Evolutionary conservation across 1,140 invertebrate species (phyloP), one percentile per base, ranked within the genome.

Genomic region (Lordiphosa mommai): DNA sequence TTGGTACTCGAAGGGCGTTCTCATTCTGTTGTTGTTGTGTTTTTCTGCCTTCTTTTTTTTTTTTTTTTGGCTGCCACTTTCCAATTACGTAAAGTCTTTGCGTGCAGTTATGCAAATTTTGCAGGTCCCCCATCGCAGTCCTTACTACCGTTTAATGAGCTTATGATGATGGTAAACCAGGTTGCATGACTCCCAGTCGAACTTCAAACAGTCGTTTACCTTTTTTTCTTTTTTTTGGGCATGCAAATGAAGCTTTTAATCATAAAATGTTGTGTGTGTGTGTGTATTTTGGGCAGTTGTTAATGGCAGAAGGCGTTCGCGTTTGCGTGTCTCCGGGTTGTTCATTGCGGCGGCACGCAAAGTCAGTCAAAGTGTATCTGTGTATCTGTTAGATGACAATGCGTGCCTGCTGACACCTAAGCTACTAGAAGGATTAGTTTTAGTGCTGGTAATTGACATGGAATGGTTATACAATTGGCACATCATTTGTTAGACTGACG

Each of bases 31-130:
- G 23, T 23, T 20, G 20, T 20, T 20, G 38, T 38, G n/a, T 37
- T 51, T 48, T 32, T 9, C 16, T 32, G n/a, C n/a, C n/a, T 17
- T 14, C 9, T 13, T 8, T 27, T 46, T 8, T 37, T 9, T 23
- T 9, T 20, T 29, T 37, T 13, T 57, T 46, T 1, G 36, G 34
- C 44, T 43, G 49, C 40, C 70, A 80, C 76, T 82, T 82, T 80
- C 71, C 76, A 80, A 80, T 80, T 82, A 82, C 71, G 58, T 84
- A 82, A 82, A 68, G 34, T n/a, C 57, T 71, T 80, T 63, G 76
- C 76, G 76, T 80, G 76, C 71, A 82, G 47, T 36, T 40, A 65
- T 69, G 73, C 68, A 69, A 79, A 72, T 63, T 30, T 29, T 27
- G 46, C 37, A 29, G 17, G 16, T 17, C 48, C 44, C 36, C 38